Conservation (phyloP, 2,113 vertebrate species). For the Macroglossus sobrinus region DNA sequence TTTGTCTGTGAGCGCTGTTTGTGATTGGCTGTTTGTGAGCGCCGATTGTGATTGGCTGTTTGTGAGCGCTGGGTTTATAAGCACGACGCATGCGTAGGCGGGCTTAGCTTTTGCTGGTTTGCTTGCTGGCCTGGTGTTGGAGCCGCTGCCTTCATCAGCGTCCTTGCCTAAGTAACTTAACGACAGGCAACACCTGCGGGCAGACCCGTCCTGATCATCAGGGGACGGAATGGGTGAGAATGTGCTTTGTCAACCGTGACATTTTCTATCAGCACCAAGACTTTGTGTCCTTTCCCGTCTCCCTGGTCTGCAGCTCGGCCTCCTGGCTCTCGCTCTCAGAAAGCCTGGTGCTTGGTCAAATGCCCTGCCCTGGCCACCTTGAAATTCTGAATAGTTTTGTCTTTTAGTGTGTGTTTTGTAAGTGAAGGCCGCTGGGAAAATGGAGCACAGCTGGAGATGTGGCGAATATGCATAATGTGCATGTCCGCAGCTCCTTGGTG, state of each 20-base stretch:
- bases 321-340: neutral
- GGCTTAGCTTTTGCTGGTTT: no score
- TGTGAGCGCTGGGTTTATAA: accelerated
- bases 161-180: neutral
- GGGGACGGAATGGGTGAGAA: neutral
- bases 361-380: neutral
- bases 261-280: no score
- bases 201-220: neutral
- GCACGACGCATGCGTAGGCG: neutral
- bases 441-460: neutral
- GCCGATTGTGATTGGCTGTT: neutral
- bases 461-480: accelerated
- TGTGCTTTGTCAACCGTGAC: no score
- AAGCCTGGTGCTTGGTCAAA: neutral
- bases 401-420: neutral
- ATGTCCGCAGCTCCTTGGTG: neutral
- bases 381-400: neutral
- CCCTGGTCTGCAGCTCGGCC: accelerated
- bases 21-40: no score
- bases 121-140: accelerated
- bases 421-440: neutral
- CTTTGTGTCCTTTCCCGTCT: neutral
- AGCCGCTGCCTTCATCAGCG: accelerated
- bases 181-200: accelerated
- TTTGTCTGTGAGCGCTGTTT: no score